A percentile compares a stretch with the other conserved stretches of the same genome.
Conservation (phyloP, 1,140 invertebrate species). For the Gerris buenoi region DNA sequence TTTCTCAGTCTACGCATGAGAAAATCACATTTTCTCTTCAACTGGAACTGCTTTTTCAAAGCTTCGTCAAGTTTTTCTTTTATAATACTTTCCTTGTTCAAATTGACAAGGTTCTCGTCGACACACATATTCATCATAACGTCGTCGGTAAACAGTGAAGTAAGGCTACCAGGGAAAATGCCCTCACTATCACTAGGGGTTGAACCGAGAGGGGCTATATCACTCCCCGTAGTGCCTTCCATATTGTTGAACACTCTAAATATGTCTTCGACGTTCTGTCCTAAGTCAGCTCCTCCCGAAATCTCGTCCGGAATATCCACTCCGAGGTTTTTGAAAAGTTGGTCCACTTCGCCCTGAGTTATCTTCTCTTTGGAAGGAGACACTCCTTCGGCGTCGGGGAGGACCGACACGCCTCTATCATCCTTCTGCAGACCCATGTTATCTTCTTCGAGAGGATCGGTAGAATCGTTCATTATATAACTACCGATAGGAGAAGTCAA, state of each 20-base stretch:
- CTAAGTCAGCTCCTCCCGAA: constrained; percentile 32
- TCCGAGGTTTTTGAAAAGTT: constrained; percentile 33
- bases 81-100: constrained; percentile 22
- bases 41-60: constrained; percentile 38
- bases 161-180: constrained; percentile 29
- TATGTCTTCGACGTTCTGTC: constrained; percentile 43
- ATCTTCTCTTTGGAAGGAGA: constrained; percentile 6
- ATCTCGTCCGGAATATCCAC: constrained; percentile 24
- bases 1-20: constrained; percentile 55
- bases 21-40: constrained; percentile 50
- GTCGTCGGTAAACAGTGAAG: constrained; percentile 31
- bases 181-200: constrained; percentile 40
- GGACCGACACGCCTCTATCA: constrained; percentile 9
- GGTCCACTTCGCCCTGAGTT: constrained; percentile 30
- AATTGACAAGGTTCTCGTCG: constrained; percentile 31
- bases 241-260: constrained; percentile 51
- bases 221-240: constrained; percentile 29
- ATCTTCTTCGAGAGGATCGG: constrained; percentile 38
- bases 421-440: constrained; percentile 41
- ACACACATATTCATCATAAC: constrained; percentile 40
- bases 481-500: constrained; percentile 18
- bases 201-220: not conserved
- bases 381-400: not conserved
- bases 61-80: constrained; percentile 32
- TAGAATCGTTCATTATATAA: constrained; percentile 32